A percentile compares a stretch with the other conserved stretches of the same genome.
These are phyloP conservation scores for Cyanoramphus novaezelandiae DNA, from an alignment of 2,113 vertebrate genomes.

Conservation along the genomic window DNA sequence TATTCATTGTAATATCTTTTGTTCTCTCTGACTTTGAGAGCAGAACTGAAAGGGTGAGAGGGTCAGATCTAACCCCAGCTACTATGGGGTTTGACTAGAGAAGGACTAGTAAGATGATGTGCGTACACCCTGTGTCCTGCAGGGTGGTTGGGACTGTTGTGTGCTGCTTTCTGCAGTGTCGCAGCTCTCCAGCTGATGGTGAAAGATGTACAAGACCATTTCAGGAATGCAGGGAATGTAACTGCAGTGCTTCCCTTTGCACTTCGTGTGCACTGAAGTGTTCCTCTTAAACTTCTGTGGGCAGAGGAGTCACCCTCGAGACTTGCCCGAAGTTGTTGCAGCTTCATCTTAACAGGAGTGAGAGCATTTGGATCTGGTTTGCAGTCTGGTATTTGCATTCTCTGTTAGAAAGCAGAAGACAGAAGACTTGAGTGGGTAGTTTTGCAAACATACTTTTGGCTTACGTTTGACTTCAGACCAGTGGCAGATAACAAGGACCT, in stretches of 20 bases:
- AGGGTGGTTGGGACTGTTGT: neutral
- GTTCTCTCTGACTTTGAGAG: neutral
- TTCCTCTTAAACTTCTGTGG: neutral
- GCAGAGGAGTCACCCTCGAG: neutral
- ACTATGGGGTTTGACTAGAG: neutral
- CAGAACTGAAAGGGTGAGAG: neutral
- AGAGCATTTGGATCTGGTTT: neutral
- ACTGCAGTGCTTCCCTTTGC: neutral
- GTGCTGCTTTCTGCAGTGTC: neutral
- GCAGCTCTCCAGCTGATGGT: neutral
- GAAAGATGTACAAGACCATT: neutral
- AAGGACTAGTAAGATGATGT: neutral
- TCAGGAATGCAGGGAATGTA: neutral
- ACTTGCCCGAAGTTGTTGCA: neutral
- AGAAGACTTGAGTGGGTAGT: neutral
- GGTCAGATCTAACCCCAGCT: no score
- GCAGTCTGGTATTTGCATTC: neutral
- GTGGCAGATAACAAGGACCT: neutral
- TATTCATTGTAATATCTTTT: neutral
- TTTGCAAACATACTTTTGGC: neutral
- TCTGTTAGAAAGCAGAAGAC: neutral
- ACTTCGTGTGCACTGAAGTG: neutral
- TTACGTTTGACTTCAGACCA: neutral
- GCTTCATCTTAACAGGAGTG: neutral
- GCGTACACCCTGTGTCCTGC: neutral